Conservation (phyloP, 2,113 vertebrate species). For the Strigops habroptila region DNA sequence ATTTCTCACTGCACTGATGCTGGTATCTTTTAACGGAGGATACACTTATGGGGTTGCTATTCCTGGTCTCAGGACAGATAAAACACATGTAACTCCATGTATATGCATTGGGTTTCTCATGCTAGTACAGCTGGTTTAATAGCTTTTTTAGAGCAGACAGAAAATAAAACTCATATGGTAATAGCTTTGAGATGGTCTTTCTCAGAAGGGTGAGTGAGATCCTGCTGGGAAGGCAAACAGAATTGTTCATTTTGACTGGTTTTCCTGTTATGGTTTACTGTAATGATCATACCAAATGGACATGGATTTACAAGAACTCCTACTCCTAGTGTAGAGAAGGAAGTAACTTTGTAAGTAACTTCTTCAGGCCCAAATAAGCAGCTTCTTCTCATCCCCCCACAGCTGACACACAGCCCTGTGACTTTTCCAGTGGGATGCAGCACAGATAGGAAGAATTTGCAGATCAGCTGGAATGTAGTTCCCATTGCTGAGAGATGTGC, state of each 20-base stretch:
- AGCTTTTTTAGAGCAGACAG: not conserved
- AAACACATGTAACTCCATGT: not conserved
- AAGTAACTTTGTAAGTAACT: not conserved
- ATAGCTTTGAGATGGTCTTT: not conserved
- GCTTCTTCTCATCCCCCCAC: not conserved
- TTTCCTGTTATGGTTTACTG: not conserved
- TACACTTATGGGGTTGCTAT: not conserved
- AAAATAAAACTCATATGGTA: not conserved
- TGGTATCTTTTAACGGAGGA: not conserved
- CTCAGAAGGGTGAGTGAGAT: not conserved
- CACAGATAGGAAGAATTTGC: not conserved
- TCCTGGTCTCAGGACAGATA: not conserved
- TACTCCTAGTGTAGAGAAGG: not conserved
- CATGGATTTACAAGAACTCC: not conserved
- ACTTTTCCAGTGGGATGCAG: conserved; percentile 23
- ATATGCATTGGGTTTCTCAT: not conserved
- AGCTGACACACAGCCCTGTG: not conserved
- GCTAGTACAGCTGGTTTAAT: not conserved
- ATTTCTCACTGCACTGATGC: not conserved
- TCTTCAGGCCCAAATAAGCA: not conserved
- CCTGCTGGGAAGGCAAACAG: not conserved
- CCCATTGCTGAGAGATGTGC: not conserved
- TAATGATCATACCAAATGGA: not conserved
- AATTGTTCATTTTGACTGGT: not conserved
- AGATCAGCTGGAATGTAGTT: conserved; percentile 28